Percentiles rank a stretch among this genome's conserved stretches.
Conservation (phyloP, 2,113 vertebrate species). For the Macquaria ambigua region DNA sequence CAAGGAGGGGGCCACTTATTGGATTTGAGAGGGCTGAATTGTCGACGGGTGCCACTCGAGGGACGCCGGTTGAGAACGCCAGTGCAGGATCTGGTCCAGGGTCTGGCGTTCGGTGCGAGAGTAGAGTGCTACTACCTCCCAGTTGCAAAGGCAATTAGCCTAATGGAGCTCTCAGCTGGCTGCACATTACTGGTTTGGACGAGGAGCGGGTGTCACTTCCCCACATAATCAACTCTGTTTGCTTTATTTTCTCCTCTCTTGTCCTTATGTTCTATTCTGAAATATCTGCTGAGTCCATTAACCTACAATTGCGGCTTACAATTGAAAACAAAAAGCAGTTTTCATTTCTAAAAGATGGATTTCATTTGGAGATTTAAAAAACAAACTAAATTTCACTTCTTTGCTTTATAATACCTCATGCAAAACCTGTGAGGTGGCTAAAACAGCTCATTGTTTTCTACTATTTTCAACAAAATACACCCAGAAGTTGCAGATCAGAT, state of each 20-base stretch:
- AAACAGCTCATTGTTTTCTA: neutral
- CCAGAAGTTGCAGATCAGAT: neutral
- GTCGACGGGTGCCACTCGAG: conserved; percentile 29
- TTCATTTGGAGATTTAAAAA: neutral
- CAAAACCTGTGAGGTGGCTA: neutral
- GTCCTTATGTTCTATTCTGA: conserved; percentile 3
- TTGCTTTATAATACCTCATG: neutral
- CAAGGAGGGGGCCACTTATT: conserved; percentile 48
- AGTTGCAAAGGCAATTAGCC: conserved; percentile 46
- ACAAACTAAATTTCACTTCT: neutral
- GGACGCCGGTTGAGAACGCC: conserved; percentile 4
- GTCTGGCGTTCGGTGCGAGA: conserved; percentile 17
- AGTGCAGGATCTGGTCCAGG: conserved; percentile 29
- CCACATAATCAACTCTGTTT: conserved; percentile 30
- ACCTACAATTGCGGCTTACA: neutral
- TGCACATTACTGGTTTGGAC: conserved; percentile 36
- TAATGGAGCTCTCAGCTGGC: conserved; percentile 62
- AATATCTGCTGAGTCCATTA: conserved; percentile 3
- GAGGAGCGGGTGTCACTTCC: conserved; percentile 28
- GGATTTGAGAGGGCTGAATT: conserved; percentile 37
- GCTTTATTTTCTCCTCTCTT: conserved; percentile 8
- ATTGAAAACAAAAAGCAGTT: neutral
- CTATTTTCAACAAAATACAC: neutral
- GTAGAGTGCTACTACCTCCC: conserved; percentile 42
- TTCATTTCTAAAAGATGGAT: neutral